Conservation (phyloP, 2,888 invertebrate species). For the Junonia oenone region DNA sequence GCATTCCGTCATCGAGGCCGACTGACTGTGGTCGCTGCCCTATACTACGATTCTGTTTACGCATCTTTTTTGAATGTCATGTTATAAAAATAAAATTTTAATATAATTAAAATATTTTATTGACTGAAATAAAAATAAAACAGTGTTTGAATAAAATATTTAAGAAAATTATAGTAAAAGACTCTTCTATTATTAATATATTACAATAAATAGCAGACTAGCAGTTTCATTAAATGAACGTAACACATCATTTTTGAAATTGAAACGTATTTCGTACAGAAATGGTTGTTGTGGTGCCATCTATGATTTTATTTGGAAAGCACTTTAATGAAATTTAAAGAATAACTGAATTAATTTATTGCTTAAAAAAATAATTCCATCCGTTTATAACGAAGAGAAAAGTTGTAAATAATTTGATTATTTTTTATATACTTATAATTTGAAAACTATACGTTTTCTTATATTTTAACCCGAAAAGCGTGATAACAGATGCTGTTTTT, state of each 20-base stretch:
- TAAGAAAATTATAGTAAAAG: too few relatives aligned
- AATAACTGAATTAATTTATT: neutral
- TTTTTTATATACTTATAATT: too few relatives aligned
- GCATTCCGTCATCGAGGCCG: conserved; percentile 77
- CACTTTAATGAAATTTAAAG: neutral
- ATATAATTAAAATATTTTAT: neutral
- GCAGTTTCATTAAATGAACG: too few relatives aligned
- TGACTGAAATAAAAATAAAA: neutral
- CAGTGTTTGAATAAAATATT: neutral
- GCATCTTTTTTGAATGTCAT: conserved; percentile 32
- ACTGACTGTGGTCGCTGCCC: conserved; percentile 73
- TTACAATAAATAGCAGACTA: too few relatives aligned
- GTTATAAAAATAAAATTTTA: conserved; percentile 1
- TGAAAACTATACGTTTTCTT: too few relatives aligned
- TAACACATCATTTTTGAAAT: neutral
- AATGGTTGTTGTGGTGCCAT: neutral
- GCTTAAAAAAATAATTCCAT: too few relatives aligned
- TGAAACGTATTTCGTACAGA: neutral
- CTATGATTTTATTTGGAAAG: neutral
- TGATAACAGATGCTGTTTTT: too few relatives aligned
- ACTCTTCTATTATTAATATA: too few relatives aligned
- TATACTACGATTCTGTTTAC: conserved; percentile 45
- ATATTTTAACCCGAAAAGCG: too few relatives aligned
- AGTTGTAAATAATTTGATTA: too few relatives aligned
- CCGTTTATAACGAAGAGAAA: too few relatives aligned